Base-by-base conservation (phyloP, 2,113 vertebrate genomes). In the Charina bottae region DNA sequence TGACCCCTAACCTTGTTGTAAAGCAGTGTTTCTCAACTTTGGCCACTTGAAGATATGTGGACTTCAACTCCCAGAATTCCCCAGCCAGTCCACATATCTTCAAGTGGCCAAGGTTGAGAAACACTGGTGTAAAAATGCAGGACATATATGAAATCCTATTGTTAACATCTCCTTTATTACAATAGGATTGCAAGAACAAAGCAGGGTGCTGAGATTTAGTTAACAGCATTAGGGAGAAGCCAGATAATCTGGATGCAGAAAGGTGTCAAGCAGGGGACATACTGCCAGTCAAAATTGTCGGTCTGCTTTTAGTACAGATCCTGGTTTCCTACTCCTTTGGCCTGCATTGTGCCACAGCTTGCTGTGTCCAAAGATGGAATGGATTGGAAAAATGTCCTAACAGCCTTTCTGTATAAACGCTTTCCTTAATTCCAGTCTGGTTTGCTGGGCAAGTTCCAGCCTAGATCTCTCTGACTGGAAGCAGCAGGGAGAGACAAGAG, bases 281-380 rank as follows among this genome's bases (percentile, higher is more conserved):
- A 89, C 68, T 92, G 90, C 87, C 93, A 90, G 60, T 26, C 59
- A 60, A 68, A 85, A 90, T 56, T 0, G 83, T n/a, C 56, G 2
- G 4, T n/a, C 26, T 6, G 62, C 91, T 83, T 90, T 33, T 46
- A 62, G 37, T 89, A 55, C 2, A 46, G 26, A 62, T 62, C 90
- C 72, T 42, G 0, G 0, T 83, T 64, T 28, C 92, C 93, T 46
- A 46, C 83, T 87, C 83, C 58, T 68, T 86, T 92, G 90, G 90
- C 90, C 93, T 94, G 92, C 92, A 86, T 53, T 91, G 83, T 12
- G 55, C 92, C 55, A 2, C 72, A 90, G 89, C 58, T 92, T 90
- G 83, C 88, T 88, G 54, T 87, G 78, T 49, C 54, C 55, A 11
- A 87, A 9, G 2, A 10, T 15, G n/a, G 28, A 37, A 89, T 60